Evolutionary conservation across 1,140 invertebrate genomes (phyloP), one percentile per base, ranked within the genome.

Genomic region (Drosophila pectinifera): DNA sequence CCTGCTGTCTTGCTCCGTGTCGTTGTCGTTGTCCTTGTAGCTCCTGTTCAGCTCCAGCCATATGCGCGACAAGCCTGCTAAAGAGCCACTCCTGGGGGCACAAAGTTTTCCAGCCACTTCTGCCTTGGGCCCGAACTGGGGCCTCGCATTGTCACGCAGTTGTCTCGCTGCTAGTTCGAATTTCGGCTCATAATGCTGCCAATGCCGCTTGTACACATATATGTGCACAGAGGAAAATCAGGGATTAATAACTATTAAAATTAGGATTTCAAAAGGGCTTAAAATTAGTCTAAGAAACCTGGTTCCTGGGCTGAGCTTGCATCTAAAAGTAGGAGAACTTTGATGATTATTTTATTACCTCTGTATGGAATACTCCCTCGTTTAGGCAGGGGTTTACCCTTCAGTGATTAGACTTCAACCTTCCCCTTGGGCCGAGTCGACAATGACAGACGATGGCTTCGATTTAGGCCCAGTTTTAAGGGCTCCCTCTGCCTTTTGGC

Each of bases 91-190:
- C 6, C 24, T 42, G 6, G 26, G 53, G 38, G 42, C 69, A 54
- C 58, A 80, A 83, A 84, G 59, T 84, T 84, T 62, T 65, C 55
- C 39, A 59, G 73, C 36, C 73, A 73, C 56, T 78, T 39, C 20
- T 43, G 28, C 24, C 45, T 54, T 55, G 56, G 39, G 48, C 54
- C 54, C 54, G 4, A 34, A 13, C 14, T 56, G 61, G 57, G 24
- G 57, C 68, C 59, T 61, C 77, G 59, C 84, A 88, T 88, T 83
- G 80, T 89, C 84, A 89, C 77, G 77, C 82, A 89, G 68, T 79
- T 80, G 63, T 65, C 65, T 69, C 45, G 62, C 46, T 51, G 46
- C 36, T 80, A 55, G 58, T 41, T 24, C 61, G 58, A 74, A 57
- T 78, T 62, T 70, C 46, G 59, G 49, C 22, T 36, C 45, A 26